Evolutionary conservation across 1,140 invertebrate species (phyloP), one percentile per base, ranked within the genome.

Genomic region (Theocolax elegans): DNA sequence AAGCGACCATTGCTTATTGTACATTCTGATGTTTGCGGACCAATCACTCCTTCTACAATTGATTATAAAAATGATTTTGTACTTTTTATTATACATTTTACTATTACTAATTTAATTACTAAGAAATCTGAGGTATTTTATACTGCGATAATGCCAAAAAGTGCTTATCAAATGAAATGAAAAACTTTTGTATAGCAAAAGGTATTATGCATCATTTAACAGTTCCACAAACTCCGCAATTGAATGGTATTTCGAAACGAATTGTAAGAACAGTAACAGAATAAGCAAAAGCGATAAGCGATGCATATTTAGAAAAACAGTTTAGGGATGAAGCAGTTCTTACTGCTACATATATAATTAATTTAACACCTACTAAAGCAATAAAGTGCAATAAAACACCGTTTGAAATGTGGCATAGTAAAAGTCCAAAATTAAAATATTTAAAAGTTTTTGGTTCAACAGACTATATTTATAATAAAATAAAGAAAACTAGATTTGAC

Each of bases 81-180:
- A 10, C 7, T 44, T 3, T 44, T 44, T n/a, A 44, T 44, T 44
- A 15, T 15, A 44, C 40, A 44, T n/a, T 44, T 9, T 44, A 9
- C 6, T 31, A 2, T 31, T n/a, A 29, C 27, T 31, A 31, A 54
- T 38, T 38, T 19, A 71, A 38, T n/a, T 12, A 54, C 48, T 12
- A 15, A 29, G 15, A 38, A 56, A 38, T 56, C 31, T 19, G 23
- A 38, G 3, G 29, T 56, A 38, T 35, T 56, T 56, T 56, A 21
- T 35, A 38, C 1, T 3, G 29, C 3, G 53, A 56, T 56, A 56
- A 38, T 35, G 29, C n/a, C 0, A 8, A 78, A 25, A 80, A 86
- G 65, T 86, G 84, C 78, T 77, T 84, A 60, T 84, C 81, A 75
- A 89, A 89, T 83, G 84, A 86, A 1, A 56, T 56, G 10, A 35